phyloP scores from a whole-genome alignment of 2,113 vertebrate genomes.

The Stictonetta naevosa region DNA sequence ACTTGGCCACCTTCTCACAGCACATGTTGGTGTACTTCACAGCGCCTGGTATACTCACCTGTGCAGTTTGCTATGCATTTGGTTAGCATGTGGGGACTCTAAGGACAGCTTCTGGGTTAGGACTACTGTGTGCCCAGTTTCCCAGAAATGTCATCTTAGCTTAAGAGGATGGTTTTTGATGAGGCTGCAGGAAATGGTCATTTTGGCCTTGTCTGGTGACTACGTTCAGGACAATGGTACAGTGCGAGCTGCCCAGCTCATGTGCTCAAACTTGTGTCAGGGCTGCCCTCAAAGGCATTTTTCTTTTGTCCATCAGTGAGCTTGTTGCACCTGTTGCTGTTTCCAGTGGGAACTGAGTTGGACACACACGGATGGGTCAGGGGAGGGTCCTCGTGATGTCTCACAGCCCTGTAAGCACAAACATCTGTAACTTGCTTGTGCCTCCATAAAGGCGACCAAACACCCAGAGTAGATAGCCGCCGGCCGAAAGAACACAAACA shows the following conservation, averaged over 20 bases:
- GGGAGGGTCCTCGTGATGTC: neutral
- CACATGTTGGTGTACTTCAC: neutral
- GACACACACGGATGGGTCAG: neutral
- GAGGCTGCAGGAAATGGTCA: neutral
- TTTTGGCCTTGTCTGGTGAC: neutral
- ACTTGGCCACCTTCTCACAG: neutral
- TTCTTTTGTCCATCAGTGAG: neutral
- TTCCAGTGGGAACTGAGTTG: neutral
- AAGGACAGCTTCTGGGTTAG: neutral
- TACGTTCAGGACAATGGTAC: neutral
- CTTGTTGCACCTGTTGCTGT: neutral
- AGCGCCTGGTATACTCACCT: neutral
- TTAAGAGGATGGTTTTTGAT: neutral
- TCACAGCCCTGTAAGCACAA: neutral
- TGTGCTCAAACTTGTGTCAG: rapidly evolving
- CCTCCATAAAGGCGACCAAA: neutral
- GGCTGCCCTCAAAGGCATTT: neutral
- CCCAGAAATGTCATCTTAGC: neutral
- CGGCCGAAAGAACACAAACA: neutral
- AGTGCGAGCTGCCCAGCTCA: rapidly evolving
- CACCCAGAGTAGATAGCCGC: neutral
- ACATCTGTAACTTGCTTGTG: neutral
- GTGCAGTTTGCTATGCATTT: neutral
- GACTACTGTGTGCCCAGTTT: neutral
- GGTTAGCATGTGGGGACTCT: neutral